phyloP scores from a whole-genome alignment of 2,888 invertebrate species.

The Antheraea yamamai region DNA sequence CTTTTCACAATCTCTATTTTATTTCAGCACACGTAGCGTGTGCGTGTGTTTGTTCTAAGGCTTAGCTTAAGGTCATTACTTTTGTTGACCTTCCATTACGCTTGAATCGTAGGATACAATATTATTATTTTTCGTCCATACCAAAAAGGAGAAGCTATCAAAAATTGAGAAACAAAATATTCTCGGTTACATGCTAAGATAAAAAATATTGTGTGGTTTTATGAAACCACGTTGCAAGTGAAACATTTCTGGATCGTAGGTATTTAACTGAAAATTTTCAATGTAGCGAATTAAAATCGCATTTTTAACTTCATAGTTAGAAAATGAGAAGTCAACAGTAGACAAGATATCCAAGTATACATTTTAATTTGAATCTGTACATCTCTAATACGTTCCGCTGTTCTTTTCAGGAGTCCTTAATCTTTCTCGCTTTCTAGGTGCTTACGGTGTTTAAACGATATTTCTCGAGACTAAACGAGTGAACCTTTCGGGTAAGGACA shows the following conservation, averaged over 20 bases:
- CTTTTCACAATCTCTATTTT: conserved; percentile 7
- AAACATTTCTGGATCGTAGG: too few species aligned
- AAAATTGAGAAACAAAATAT: neutral
- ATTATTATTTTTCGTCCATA: neutral
- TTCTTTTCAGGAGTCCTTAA: neutral
- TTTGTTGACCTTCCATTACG: neutral
- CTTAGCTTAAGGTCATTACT: neutral
- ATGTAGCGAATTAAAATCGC: too few species aligned
- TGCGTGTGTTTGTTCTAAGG: neutral
- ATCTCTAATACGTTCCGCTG: too few species aligned
- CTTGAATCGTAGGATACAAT: neutral
- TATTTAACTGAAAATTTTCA: too few species aligned
- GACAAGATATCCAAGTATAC: too few species aligned
- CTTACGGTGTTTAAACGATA: neutral
- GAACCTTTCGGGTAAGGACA: neutral
- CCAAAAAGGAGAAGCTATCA: neutral
- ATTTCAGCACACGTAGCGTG: neutral
- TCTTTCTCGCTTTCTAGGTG: neutral
- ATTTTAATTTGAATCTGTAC: too few species aligned
- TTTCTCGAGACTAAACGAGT: neutral
- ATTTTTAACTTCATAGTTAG: too few species aligned
- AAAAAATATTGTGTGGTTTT: too few species aligned
- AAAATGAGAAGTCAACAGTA: too few species aligned
- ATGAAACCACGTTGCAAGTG: too few species aligned
- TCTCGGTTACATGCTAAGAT: neutral